phyloP scores from a whole-genome alignment of 2,888 invertebrate genomes.

The Leptodirus hochenwartii region DNA sequence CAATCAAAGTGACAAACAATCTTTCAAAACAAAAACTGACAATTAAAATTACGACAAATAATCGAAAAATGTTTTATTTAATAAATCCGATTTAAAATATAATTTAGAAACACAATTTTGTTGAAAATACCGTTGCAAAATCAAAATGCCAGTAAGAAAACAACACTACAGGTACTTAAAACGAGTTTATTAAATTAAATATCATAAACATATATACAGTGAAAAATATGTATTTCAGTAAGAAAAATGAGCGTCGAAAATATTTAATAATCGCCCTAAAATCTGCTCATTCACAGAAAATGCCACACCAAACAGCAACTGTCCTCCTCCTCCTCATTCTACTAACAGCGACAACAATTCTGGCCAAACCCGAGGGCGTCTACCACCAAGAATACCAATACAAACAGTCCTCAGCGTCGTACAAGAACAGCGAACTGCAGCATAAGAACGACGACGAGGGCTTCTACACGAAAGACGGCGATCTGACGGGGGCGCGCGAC shows the following conservation, averaged over 20 bases:
- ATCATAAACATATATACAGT: too few relatives aligned
- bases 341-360: neutral
- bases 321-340: constrained; percentile 3
- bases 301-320: constrained; percentile 5
- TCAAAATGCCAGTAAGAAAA: neutral
- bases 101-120: neutral
- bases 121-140: constrained; percentile 2
- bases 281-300: constrained; percentile 2
- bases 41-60: too few relatives aligned
- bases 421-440: constrained; percentile 25
- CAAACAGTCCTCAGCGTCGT: constrained; percentile 23
- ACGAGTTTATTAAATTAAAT: too few relatives aligned
- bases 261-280: neutral
- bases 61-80: too few relatives aligned
- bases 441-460: constrained; percentile 25
- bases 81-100: constrained; percentile 5
- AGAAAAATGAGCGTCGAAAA: neutral
- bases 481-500: constrained; percentile 20
- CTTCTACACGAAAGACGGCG: constrained; percentile 24
- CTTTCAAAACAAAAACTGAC: too few relatives aligned
- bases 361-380: constrained; percentile 19
- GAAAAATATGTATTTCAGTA: neutral
- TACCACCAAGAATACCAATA: constrained; percentile 26
- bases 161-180: constrained; percentile 6
- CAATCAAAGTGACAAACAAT: too few relatives aligned